Evolutionary conservation across 23 tunicate species (phyloP).

Genomic region (Trididemnum clinides): DNA sequence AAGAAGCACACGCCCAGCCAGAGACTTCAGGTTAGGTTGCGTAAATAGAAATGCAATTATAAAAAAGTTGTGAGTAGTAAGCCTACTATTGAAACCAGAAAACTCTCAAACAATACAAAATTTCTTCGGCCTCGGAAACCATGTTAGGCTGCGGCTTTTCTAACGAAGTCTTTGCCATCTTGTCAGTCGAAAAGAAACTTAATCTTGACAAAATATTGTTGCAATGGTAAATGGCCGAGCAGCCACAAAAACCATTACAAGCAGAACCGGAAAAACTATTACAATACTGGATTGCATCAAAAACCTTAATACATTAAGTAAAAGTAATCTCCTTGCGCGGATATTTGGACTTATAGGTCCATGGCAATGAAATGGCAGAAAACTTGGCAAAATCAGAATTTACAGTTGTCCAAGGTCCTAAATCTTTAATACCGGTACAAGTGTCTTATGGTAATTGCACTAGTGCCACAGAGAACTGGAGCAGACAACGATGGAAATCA

Average conservation of each 20-base stretch:
- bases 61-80: too few relatives aligned
- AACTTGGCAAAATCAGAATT: neutral
- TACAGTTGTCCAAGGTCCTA: neutral
- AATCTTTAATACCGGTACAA: neutral
- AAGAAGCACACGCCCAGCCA: too few relatives aligned
- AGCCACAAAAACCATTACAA: neutral
- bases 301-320: neutral
- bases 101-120: too few relatives aligned
- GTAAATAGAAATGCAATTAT: too few relatives aligned
- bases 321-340: neutral
- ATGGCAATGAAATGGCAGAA: neutral
- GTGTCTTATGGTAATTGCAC: neutral
- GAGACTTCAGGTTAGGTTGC: too few relatives aligned
- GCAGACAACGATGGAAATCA: neutral
- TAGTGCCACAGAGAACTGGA: neutral
- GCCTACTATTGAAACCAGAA: too few relatives aligned
- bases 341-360: neutral
- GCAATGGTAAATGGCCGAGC: neutral
- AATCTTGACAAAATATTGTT: neutral
- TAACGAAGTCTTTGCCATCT: too few relatives aligned
- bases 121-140: too few relatives aligned
- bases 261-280: neutral
- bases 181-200: too few relatives aligned
- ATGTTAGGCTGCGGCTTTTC: too few relatives aligned
- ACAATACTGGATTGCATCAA: neutral